Base-by-base conservation (phyloP, 2,888 invertebrate genomes). In the Troilus luridus region DNA sequence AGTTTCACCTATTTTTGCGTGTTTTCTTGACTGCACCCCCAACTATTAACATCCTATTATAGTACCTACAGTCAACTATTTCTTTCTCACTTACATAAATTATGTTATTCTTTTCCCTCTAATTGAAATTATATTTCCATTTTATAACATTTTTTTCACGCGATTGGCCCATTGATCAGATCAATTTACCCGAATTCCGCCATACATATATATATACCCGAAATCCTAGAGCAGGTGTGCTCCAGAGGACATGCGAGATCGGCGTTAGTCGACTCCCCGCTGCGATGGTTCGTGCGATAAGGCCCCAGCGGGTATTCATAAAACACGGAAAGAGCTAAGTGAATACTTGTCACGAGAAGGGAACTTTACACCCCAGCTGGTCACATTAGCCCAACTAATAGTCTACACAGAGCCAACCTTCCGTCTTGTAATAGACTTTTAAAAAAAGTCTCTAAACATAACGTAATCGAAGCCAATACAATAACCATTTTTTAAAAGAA, bases 341-440 rank as follows among this genome's bases (percentile, higher is more conserved):
- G 85, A 85, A 85, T 85, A 85, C 56, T 85, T 85, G 85, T 85
- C 85, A 85, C 85, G 85, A 85, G 85, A 85, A 85, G 19, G 56
- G 21, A 85, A 54, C 85, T 85, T 85, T 85, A 85, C 85, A 85
- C 85, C 54, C 21, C 56, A n/a, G 56, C 85, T 56, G 85, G 7
- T 41, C 85, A 85, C 85, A 85, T 85, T 85, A 85, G 85, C 85
- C 85, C 21, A 56, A 85, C n/a, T 85, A 85, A 56, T 85, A 85
- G 54, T 21, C 54, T 56, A 56, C 21, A 41, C 81, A 56, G 56
- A 11, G 85, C 27, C 56, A n/a, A 54, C 21, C 56, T 11, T 56
- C n/a, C 12, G 56, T 10, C 21, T 8, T 10, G 56, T 9, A 10
- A n/a, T 12, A 0, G 21, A n/a, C 24, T 67, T 24, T n/a, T n/a